phyloP scores from a whole-genome alignment of 1,140 invertebrate species.

The Bombus affinis region DNA sequence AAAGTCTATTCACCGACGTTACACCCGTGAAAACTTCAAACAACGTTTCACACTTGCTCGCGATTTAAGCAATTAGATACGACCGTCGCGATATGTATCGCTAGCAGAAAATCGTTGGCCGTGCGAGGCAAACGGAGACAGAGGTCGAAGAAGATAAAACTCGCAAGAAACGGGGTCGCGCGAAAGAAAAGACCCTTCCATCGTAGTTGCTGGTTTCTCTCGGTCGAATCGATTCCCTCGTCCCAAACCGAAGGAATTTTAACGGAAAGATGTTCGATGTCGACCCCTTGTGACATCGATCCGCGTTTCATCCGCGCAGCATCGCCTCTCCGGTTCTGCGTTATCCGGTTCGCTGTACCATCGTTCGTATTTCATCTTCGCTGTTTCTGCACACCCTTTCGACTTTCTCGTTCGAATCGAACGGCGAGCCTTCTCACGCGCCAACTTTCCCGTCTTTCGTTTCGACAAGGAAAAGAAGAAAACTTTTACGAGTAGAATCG shows the following conservation, averaged over 20 bases:
- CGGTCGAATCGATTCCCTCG: conserved; percentile 12
- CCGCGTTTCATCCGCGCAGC: conserved; percentile 53
- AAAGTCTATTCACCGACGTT: not conserved
- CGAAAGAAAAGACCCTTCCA: not conserved
- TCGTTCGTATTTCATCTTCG: not conserved
- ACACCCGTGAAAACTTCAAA: not conserved
- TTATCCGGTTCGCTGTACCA: not conserved
- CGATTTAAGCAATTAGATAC: not conserved
- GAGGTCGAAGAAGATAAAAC: not conserved
- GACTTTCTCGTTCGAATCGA: not conserved
- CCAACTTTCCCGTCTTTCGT: not conserved
- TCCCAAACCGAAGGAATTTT: conserved; percentile 19
- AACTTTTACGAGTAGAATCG: not conserved
- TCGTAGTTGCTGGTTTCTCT: not conserved
- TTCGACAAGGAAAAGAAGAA: not conserved
- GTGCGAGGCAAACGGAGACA: no score
- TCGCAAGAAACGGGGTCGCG: not conserved
- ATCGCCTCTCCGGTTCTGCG: not conserved
- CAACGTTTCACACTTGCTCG: not conserved
- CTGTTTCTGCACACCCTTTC: not conserved
- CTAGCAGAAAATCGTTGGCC: no score
- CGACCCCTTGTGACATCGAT: conserved; percentile 55
- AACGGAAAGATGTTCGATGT: conserved; percentile 42
- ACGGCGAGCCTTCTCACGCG: not conserved
- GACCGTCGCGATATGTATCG: no score